These are phyloP conservation scores for Amphipoea lucens DNA, from an alignment of 2,888 invertebrate genomes.

Conservation along the genomic window DNA sequence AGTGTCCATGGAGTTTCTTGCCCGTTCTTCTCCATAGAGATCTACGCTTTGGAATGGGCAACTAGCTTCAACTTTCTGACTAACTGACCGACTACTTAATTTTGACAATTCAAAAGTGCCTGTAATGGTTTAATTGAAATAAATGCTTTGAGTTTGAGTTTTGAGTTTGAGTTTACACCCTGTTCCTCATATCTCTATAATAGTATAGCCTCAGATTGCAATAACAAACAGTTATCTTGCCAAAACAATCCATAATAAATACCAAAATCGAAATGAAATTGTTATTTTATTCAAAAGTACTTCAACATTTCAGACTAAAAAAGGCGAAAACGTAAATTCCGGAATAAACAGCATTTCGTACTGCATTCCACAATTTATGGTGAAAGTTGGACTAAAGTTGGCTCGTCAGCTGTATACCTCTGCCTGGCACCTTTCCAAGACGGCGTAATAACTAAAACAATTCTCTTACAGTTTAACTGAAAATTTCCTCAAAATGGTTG, in stretches of 20 bases:
- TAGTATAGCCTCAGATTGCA: background rate
- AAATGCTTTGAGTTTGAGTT: no score
- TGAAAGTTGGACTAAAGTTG: conserved; percentile 53
- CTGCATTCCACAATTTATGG: conserved; percentile 62
- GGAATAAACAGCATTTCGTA: conserved; percentile 45
- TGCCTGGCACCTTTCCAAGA: conserved; percentile 58
- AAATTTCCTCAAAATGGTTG: conserved; percentile 45
- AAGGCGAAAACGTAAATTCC: conserved; percentile 24
- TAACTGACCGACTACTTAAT: no score
- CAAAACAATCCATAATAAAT: conserved; percentile 3
- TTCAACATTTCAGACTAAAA: conserved; percentile 4
- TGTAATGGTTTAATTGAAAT: no score
- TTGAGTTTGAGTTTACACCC: no score
- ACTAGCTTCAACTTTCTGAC: no score
- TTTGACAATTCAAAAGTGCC: no score
- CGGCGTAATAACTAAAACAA: conserved; percentile 48
- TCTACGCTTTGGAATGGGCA: no score
- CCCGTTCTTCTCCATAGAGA: no score
- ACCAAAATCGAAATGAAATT: conserved; percentile 2
- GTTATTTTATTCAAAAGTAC: conserved; percentile 16
- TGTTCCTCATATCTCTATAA: no score
- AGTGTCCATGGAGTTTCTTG: no score
- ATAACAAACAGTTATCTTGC: background rate
- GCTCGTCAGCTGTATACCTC: conserved; percentile 61
- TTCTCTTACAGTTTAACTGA: conserved; percentile 46